Evolutionary conservation across 1,140 invertebrate genomes (phyloP), one percentile per base, ranked within the genome.

Genomic region (Cylas formicarius): DNA sequence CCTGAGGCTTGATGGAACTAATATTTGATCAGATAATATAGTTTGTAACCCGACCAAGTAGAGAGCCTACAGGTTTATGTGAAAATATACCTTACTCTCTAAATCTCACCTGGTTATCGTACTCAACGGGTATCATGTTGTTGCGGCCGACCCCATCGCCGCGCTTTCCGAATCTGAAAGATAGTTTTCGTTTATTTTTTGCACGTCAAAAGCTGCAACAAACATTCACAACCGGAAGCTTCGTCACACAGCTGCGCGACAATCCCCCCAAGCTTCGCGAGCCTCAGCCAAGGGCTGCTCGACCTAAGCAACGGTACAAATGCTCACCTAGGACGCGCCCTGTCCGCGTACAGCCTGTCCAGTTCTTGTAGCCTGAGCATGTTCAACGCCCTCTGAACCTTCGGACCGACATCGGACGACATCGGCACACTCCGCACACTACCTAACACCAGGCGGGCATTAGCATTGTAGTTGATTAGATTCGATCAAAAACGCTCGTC

Each of bases 281-380:
- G n/a, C n/a, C n/a, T n/a, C n/a, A n/a, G n/a, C n/a, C n/a, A n/a
- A n/a, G n/a, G n/a, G n/a, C n/a, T n/a, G n/a, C n/a, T n/a, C n/a
- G n/a, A n/a, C n/a, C n/a, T n/a, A n/a, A n/a, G n/a, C n/a, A n/a
- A n/a, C n/a, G n/a, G n/a, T n/a, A n/a, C 3, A 8, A 13, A 23
- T 40, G 51, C 60, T 65, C 61, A 63, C 63, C 63, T 65, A 52
- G 63, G 63, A 34, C 63, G 51, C 29, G 61, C 50, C 34, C 53
- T 44, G 50, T 63, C 48, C 11, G 58, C 60, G 49, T 65, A 65
- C 35, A 62, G 50, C 34, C 53, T 48, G 29, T 65, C 63, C 34
- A 65, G 53, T 31, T 62, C 49, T 33, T 62, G 61, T 19, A 65
- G 57, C 44, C 53, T 53, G 31, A 65, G 40, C 58, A 64, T 64